Evolutionary conservation across 2,888 invertebrate genomes (phyloP), one percentile per base, ranked within the genome.

Genomic region (Drosophila kanekoi): DNA sequence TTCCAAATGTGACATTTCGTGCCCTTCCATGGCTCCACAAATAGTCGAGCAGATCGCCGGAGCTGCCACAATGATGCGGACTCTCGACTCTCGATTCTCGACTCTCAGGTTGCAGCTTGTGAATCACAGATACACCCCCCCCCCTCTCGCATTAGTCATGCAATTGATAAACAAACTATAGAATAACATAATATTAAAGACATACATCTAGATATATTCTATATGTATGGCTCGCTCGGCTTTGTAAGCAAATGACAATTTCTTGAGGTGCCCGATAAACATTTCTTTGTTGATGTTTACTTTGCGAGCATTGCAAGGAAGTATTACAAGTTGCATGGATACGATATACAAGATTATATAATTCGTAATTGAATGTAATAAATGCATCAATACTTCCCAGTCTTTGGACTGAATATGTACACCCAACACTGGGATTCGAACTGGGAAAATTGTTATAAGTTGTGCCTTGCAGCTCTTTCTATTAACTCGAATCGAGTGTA

Each of bases 61-160:
- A n/a, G n/a, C 14, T 38, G 38, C 38, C 38, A 38, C 11, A 37
- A 9, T 32, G 13, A 16, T 28, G 14, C 38, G 51, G 38, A 61
- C 16, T 58, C 58, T 28, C 28, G 38, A 61, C 16, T 58, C 58
- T 38, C 37, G 38, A 61, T 13, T 58, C 58, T 28, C 28, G 38
- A 61, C 16, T 58, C 58, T 38, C 37, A 5, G 16, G 10, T 37
- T 9, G 28, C 37, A 9, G 16, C n/a, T 2, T 28, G n/a, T 56
- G 57, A 57, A 57, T 57, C 57, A 57, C 20, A n/a, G 10, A 37
- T 28, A n/a, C n/a, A n/a, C n/a, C 6, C 8, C 1, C 2, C 47
- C 18, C 8, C 18, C 18, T 1, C 18, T 2, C 18, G 1, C 11
- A 18, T n/a, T 49, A 35, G n/a, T 48, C 64, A n/a, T 4, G 23